Conservation (phyloP, 2,888 invertebrate species). For the Omphaloscelis lunosa region DNA sequence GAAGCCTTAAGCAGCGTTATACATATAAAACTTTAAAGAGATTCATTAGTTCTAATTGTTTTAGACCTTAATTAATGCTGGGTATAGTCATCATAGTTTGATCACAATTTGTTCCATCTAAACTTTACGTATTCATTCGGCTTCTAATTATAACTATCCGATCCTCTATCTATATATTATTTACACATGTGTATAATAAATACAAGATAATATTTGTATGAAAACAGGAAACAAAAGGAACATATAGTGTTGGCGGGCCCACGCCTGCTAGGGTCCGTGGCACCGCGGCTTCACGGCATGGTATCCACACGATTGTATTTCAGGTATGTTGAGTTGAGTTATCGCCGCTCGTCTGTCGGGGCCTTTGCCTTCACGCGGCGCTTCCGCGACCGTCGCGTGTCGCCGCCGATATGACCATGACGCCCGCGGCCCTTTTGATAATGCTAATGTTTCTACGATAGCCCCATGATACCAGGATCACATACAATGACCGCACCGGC, state of each 20-base stretch:
- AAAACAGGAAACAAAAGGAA: slow-evolving; percentile 72
- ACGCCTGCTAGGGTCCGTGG: slow-evolving; percentile 72
- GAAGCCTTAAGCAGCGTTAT: neutral
- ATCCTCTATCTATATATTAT: slow-evolving; percentile 25
- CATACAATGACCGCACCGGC: slow-evolving; percentile 84
- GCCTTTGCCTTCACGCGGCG: slow-evolving; percentile 82
- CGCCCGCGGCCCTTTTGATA: slow-evolving; percentile 89
- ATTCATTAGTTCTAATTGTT: neutral
- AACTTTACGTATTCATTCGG: neutral
- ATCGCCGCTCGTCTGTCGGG: slow-evolving; percentile 85
- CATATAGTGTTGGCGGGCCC: slow-evolving; percentile 77
- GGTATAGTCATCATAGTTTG: neutral
- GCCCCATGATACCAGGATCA: slow-evolving; percentile 83
- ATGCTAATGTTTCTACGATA: slow-evolving; percentile 88
- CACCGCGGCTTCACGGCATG: slow-evolving; percentile 72
- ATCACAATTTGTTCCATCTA: neutral
- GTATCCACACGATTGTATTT: slow-evolving; percentile 86
- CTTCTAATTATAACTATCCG: slow-evolving; percentile 33
- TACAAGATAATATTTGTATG: slow-evolving; percentile 65
- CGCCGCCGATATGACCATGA: slow-evolving; percentile 87
- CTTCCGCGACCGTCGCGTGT: slow-evolving; percentile 87
- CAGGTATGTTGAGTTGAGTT: slow-evolving; percentile 87
- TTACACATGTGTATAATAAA: slow-evolving; percentile 51
- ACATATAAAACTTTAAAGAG: neutral
- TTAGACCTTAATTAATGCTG: neutral